Percentiles rank a stretch among this genome's conserved stretches.
phyloP scores from a whole-genome alignment of 2,888 invertebrate genomes.

The Mythimna loreyi region DNA sequence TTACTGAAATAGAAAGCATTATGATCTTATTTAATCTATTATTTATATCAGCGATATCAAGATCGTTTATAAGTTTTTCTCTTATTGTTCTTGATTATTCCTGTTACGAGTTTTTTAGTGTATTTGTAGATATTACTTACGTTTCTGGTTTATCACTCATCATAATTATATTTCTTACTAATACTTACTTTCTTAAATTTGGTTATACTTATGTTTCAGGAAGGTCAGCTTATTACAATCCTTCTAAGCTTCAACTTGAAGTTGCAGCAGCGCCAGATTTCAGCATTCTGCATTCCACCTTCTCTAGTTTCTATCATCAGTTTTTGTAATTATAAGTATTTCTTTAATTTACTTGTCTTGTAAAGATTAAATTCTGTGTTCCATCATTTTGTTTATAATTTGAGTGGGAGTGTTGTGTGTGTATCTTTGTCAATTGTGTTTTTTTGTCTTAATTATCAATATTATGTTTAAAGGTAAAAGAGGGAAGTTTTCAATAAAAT shows the following conservation, averaged over 20 bases:
- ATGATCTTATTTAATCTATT: background rate
- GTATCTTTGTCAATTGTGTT: background rate
- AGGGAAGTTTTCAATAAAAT: slow-evolving; percentile 75
- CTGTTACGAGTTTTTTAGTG: background rate
- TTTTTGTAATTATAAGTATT: background rate
- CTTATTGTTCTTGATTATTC: background rate
- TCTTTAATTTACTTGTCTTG: background rate
- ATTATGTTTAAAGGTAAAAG: slow-evolving; percentile 26
- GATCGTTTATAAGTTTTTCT: background rate
- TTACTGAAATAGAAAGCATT: slow-evolving; percentile 4
- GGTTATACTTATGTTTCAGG: slow-evolving; percentile 24
- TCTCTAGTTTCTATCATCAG: background rate
- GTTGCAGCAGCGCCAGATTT: background rate
- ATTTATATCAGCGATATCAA: background rate
- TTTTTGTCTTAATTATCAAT: background rate
- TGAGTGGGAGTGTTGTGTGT: background rate
- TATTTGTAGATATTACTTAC: background rate
- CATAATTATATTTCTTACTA: background rate
- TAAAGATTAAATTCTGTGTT: background rate
- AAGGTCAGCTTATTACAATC: background rate
- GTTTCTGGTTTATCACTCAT: background rate
- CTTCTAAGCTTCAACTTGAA: background rate
- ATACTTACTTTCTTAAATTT: slow-evolving; percentile 9
- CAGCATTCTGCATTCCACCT: background rate
- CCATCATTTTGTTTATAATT: background rate